Evolutionary conservation across 2,113 vertebrate species (phyloP).

Genomic region (Apteryx owenii): DNA sequence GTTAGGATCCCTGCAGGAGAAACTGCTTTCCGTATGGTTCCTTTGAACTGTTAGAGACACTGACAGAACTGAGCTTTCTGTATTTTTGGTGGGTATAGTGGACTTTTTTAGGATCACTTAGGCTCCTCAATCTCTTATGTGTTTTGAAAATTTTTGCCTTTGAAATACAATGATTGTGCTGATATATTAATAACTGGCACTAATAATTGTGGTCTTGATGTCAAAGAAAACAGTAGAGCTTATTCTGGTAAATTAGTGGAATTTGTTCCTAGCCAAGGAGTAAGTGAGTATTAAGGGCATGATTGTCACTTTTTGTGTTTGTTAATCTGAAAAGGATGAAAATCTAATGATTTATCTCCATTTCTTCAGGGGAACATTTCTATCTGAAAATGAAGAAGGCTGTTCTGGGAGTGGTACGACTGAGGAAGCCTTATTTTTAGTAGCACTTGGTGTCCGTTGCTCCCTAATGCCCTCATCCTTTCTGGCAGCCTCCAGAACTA

Average conservation of each 20-base stretch:
- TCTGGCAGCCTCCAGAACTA: not conserved
- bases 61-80: too few species aligned
- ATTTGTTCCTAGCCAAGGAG: not conserved
- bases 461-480: not conserved
- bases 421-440: not conserved
- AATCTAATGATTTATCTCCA: not conserved
- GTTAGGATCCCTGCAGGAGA: not conserved
- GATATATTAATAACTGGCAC: not conserved
- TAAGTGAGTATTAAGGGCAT: not conserved
- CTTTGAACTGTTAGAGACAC: not conserved
- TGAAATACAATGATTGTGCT: not conserved
- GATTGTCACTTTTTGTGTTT: not conserved
- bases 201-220: not conserved
- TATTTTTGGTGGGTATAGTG: not conserved
- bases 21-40: not conserved
- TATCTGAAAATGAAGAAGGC: not conserved
- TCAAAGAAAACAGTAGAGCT: not conserved
- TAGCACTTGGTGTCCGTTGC: rapidly evolving
- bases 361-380: not conserved
- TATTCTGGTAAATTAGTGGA: not conserved
- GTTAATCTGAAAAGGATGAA: not conserved
- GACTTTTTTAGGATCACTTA: not conserved
- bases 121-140: not conserved
- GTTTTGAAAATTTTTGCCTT: not conserved
- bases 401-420: not conserved